Percentiles rank a stretch among this genome's conserved stretches.
phyloP scores from a whole-genome alignment of 2,797 vertebrate genomes.

The Hybognathus amarus region DNA sequence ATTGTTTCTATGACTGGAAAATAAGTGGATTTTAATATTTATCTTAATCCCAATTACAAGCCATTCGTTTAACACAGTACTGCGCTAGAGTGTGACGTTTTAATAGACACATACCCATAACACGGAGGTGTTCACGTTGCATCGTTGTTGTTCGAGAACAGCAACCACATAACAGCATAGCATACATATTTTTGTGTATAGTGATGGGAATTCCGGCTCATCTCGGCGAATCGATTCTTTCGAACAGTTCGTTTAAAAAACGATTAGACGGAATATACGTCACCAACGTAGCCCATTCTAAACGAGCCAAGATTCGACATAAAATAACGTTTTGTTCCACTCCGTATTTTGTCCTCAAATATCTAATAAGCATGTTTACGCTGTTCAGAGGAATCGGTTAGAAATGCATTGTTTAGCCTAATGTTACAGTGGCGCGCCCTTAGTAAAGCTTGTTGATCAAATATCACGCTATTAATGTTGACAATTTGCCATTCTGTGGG shows the following conservation, averaged over 20 bases:
- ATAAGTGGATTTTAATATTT: conserved; percentile 9
- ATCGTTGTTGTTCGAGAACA: background rate
- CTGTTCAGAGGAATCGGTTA: background rate
- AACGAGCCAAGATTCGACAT: background rate
- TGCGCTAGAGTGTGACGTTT: too few relatives aligned
- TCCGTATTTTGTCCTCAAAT: background rate
- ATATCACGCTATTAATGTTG: background rate
- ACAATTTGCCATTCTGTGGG: background rate
- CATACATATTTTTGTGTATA: background rate
- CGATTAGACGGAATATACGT: background rate
- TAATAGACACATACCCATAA: background rate
- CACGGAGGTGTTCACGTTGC: background rate
- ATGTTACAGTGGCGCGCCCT: background rate
- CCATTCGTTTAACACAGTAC: background rate
- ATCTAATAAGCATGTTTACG: background rate
- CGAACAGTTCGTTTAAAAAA: background rate
- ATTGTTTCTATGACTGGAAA: too few relatives aligned
- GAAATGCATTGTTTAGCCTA: background rate
- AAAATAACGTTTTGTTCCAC: background rate
- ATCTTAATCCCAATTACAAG: background rate
- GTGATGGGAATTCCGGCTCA: background rate
- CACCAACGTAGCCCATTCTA: background rate
- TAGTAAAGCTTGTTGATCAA: background rate
- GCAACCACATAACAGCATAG: background rate
- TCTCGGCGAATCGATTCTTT: background rate